These are phyloP conservation scores for Ceratitis capitata DNA, from an alignment of 1,140 invertebrate species.

Conservation along the genomic window DNA sequence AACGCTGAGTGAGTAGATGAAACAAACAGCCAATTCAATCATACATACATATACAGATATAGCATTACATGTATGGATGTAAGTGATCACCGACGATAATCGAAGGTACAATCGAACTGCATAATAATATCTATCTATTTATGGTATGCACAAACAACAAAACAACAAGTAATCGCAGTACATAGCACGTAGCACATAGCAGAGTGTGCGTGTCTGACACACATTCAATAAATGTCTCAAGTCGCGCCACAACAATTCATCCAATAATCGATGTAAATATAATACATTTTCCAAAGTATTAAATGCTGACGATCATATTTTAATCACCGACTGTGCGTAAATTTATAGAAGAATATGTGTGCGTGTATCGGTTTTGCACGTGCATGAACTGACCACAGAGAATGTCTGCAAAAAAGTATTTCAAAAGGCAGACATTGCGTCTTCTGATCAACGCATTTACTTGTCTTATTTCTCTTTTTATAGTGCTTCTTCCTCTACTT, in stretches of 20 bases:
- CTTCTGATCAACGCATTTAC: too few species aligned
- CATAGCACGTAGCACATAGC: neutral
- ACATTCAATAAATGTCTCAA: constrained; percentile 9
- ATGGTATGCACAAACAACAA: neutral
- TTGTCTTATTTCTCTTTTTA: too few species aligned
- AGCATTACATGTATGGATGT: neutral
- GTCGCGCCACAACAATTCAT: constrained; percentile 11
- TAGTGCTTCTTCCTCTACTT: too few species aligned
- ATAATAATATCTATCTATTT: constrained; percentile 19
- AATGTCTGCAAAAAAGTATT: neutral
- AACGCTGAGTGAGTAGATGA: neutral
- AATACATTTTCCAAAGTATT: constrained; percentile 21
- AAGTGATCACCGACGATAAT: neutral
- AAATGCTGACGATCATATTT: constrained; percentile 27
- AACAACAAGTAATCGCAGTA: neutral
- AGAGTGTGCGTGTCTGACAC: neutral
- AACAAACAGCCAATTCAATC: too few species aligned
- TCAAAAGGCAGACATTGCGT: constrained; percentile 14
- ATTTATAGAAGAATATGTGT: neutral
- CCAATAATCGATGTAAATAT: constrained; percentile 36
- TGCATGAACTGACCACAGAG: neutral
- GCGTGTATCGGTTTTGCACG: neutral
- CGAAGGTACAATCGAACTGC: constrained; percentile 15
- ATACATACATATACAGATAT: too few species aligned
- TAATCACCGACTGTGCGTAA: neutral